Conservation (phyloP, 2,888 invertebrate species). For the Pachycephus smyrnensis region DNA sequence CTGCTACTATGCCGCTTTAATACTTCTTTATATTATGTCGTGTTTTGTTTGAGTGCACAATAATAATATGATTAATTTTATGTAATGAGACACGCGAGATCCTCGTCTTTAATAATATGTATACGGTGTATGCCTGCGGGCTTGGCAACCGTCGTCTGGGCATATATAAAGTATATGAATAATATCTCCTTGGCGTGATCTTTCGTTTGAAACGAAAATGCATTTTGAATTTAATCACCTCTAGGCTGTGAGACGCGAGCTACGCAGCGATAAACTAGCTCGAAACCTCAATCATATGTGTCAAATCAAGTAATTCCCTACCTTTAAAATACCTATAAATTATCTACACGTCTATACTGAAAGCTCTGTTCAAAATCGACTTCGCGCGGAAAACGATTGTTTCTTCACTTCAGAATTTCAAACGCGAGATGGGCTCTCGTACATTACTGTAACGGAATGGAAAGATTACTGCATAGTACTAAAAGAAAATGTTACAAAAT, state of each 20-base stretch:
- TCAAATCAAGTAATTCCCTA: constrained; percentile 61
- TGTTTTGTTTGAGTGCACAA: constrained; percentile 52
- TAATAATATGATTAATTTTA: constrained; percentile 19
- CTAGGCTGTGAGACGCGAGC: constrained; percentile 66
- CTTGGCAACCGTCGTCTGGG: constrained; percentile 40
- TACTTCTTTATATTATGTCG: constrained; percentile 44
- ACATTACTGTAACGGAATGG: constrained; percentile 1
- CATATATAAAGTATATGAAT: constrained; percentile 19
- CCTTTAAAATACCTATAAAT: constrained; percentile 52
- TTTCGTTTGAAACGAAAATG: constrained; percentile 44
- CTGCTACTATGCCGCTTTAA: constrained; percentile 41
- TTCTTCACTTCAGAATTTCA: constrained; percentile 9
- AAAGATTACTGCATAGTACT: constrained; percentile 30
- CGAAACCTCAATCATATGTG: constrained; percentile 66
- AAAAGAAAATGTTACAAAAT: constrained; percentile 14
- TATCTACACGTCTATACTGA: constrained; percentile 12
- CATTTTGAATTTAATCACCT: constrained; percentile 53
- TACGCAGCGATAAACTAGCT: constrained; percentile 62
- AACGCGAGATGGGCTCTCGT: not conserved
- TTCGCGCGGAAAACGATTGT: constrained; percentile 15
- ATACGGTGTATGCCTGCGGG: not conserved
- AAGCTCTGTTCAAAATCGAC: constrained; percentile 3
- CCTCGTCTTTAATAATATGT: not conserved
- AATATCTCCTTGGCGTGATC: constrained; percentile 16
- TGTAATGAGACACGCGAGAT: not conserved